These are phyloP conservation scores for Sparus aurata DNA, from an alignment of 2,797 vertebrate genomes.

Conservation along the genomic window DNA sequence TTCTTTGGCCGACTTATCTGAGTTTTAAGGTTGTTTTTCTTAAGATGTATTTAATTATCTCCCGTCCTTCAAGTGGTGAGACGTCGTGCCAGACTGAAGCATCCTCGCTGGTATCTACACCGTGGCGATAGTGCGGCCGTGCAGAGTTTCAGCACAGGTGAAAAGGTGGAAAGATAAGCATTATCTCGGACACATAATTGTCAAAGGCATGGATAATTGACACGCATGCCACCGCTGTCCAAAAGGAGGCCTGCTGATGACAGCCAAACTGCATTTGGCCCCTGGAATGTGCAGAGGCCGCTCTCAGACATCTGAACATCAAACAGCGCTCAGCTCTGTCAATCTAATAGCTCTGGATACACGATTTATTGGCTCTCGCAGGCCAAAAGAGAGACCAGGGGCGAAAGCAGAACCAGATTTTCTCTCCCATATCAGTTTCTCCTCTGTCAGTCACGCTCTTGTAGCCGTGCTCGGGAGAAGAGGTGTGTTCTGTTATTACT, in stretches of 20 bases:
- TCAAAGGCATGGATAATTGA: constrained; percentile 79
- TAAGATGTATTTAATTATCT: constrained; percentile 37
- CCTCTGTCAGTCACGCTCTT: constrained; percentile 75
- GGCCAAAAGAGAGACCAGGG: constrained; percentile 71
- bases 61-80: constrained; percentile 32
- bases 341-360: constrained; percentile 80
- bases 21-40: constrained; percentile 12
- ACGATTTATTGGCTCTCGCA: constrained; percentile 81
- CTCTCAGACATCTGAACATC: constrained; percentile 82
- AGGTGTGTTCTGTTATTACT: constrained; percentile 43
- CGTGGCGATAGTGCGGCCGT: constrained; percentile 54
- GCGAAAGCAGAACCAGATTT: constrained; percentile 86
- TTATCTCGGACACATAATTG: constrained; percentile 78
- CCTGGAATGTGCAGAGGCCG: constrained; percentile 80
- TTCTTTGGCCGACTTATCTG: background rate
- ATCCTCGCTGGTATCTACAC: constrained; percentile 48
- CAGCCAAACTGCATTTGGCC: constrained; percentile 80
- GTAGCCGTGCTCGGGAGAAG: constrained; percentile 39
- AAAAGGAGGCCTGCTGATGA: constrained; percentile 74
- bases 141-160: constrained; percentile 64
- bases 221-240: constrained; percentile 70
- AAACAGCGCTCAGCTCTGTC: constrained; percentile 80
- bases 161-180: constrained; percentile 84
- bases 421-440: constrained; percentile 76
- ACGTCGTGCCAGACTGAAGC: constrained; percentile 33